These are phyloP conservation scores for Aleiodes testaceus DNA, from an alignment of 2,888 invertebrate genomes.

Conservation along the genomic window DNA sequence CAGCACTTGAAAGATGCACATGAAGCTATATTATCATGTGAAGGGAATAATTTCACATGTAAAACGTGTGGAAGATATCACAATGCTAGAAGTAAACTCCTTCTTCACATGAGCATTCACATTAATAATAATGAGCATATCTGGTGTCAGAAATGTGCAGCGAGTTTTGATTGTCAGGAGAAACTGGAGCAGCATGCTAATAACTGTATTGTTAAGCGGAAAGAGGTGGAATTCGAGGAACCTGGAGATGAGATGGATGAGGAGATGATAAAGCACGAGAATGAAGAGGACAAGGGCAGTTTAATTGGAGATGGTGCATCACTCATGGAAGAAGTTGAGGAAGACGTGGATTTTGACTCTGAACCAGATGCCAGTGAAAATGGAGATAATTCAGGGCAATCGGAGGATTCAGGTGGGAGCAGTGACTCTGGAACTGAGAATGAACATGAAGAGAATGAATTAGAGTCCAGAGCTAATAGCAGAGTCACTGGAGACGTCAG, in stretches of 20 bases:
- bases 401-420: constrained; percentile 48
- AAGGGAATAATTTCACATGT: constrained; percentile 77
- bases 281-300: constrained; percentile 56
- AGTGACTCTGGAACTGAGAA: constrained; percentile 39
- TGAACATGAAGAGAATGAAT: constrained; percentile 55
- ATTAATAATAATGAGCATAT: constrained; percentile 71
- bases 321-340: constrained; percentile 55
- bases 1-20: constrained; percentile 74
- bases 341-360: constrained; percentile 55
- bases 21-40: constrained; percentile 73
- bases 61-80: constrained; percentile 76
- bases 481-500: constrained; percentile 56
- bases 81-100: constrained; percentile 76
- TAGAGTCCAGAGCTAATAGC: constrained; percentile 54
- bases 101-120: constrained; percentile 77
- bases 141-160: constrained; percentile 66
- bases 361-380: constrained; percentile 56
- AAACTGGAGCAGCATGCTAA: constrained; percentile 61
- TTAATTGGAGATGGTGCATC: constrained; percentile 57
- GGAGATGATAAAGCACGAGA: constrained; percentile 47
- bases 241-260: constrained; percentile 55
- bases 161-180: constrained; percentile 62
- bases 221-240: constrained; percentile 52
- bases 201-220: constrained; percentile 59
- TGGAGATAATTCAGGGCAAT: constrained; percentile 42